Evolutionary conservation across 2,888 invertebrate species (phyloP).

Genomic region (Caenorhabditis sp.): DNA sequence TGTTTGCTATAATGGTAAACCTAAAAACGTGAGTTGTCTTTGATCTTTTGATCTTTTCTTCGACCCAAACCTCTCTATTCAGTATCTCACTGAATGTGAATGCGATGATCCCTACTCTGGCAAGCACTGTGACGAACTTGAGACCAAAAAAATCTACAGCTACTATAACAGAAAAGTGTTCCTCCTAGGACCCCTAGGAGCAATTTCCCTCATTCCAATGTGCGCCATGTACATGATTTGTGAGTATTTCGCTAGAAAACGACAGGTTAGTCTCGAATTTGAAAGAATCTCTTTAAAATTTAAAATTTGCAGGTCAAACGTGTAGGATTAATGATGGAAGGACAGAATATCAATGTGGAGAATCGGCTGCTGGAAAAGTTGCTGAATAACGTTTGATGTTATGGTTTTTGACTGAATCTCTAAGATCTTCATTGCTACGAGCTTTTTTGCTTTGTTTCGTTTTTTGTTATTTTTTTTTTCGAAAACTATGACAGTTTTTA

Average conservation of each 20-base stretch:
- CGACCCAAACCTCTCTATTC: conserved; percentile 5
- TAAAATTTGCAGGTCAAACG: conserved; percentile 73
- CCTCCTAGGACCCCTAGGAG: conserved; percentile 80
- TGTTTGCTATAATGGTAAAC: conserved; percentile 74
- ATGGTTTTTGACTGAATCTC: neutral
- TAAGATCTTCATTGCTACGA: conserved; percentile 42
- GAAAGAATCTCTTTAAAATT: too few relatives aligned
- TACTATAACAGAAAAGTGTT: conserved; percentile 73
- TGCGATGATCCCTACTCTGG: conserved; percentile 70
- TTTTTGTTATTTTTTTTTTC: too few relatives aligned
- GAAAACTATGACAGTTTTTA: neutral
- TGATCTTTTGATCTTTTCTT: neutral
- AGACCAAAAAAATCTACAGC: conserved; percentile 64
- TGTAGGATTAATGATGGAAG: conserved; percentile 70
- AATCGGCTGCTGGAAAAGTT: conserved; percentile 60
- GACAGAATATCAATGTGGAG: conserved; percentile 64
- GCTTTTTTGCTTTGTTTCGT: conserved; percentile 9
- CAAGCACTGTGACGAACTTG: conserved; percentile 65
- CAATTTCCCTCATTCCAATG: conserved; percentile 78
- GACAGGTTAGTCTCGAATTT: conserved; percentile 78
- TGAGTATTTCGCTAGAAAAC: conserved; percentile 78
- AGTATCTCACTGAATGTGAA: conserved; percentile 60
- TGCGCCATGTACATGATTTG: conserved; percentile 77
- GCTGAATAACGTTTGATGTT: conserved; percentile 49
- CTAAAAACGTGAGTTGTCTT: conserved; percentile 21